These are phyloP conservation scores for Rhynchotus rufescens DNA, from an alignment of 2,797 vertebrate genomes.

Conservation along the genomic window DNA sequence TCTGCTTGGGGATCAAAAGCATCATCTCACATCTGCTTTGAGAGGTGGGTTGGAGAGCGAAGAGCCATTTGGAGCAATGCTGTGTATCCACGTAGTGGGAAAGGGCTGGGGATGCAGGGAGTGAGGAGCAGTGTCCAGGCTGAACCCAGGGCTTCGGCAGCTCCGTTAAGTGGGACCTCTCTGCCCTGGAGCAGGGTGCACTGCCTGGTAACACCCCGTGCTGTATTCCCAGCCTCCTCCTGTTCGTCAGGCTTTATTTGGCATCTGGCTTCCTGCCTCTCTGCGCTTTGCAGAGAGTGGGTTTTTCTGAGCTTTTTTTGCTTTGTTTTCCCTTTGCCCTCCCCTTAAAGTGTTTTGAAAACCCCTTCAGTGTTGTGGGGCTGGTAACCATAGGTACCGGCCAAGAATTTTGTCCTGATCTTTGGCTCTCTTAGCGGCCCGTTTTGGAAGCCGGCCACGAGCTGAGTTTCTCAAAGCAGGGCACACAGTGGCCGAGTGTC, in stretches of 20 bases:
- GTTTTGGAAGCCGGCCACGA: neutral
- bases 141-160: neutral
- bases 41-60: no score
- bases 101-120: no score
- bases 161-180: no score
- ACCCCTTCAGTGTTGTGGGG: slow-evolving; percentile 36
- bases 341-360: neutral
- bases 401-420: neutral
- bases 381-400: slow-evolving; percentile 61
- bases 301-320: no score
- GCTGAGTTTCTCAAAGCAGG: neutral
- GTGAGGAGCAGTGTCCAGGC: no score
- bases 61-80: no score
- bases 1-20: neutral
- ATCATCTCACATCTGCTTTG: no score
- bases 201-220: neutral
- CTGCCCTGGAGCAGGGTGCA: no score
- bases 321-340: no score
- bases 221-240: neutral
- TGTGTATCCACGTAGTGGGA: no score
- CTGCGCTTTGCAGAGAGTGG: no score
- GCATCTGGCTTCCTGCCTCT: neutral
- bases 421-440: neutral
- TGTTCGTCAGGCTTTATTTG: slow-evolving; percentile 25
- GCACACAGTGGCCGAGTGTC: neutral